Conservation (phyloP, 2,888 invertebrate species). For the Tanypteryx hageni region DNA sequence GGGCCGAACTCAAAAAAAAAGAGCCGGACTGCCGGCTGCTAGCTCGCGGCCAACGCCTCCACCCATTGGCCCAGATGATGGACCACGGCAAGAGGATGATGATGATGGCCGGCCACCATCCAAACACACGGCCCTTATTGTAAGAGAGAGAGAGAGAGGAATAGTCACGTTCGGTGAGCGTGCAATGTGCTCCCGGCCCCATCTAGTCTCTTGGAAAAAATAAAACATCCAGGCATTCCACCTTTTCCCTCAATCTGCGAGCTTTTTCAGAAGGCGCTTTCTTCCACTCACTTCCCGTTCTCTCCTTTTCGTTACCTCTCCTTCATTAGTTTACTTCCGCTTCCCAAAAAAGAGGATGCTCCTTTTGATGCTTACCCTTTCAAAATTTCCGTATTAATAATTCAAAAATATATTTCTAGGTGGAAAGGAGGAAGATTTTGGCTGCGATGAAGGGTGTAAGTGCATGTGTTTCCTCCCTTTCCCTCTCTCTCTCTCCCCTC, state of each 20-base stretch:
- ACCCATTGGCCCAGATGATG: slow-evolving; percentile 57
- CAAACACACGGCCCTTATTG: neutral
- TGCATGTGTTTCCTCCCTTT: too few relatives aligned
- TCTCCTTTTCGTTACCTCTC: neutral
- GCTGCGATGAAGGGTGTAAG: too few relatives aligned
- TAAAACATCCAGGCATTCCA: slow-evolving; percentile 20
- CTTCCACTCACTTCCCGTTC: neutral
- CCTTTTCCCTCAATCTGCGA: neutral
- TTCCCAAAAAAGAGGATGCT: neutral
- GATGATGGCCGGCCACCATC: neutral
- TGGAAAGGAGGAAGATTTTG: too few relatives aligned
- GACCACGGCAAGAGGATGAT: slow-evolving; percentile 11
- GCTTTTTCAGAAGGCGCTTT: neutral
- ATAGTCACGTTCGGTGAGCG: neutral
- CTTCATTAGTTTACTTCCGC: neutral
- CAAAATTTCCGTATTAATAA: too few relatives aligned
- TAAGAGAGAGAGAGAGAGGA: neutral
- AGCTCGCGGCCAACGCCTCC: slow-evolving; percentile 36
- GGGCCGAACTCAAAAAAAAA: neutral
- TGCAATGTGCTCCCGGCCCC: neutral
- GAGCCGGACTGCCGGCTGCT: neutral
- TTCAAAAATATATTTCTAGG: too few relatives aligned
- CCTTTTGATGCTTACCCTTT: neutral
- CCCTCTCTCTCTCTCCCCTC: too few relatives aligned
- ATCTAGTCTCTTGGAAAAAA: neutral